These are phyloP conservation scores for Diarsia brunnea DNA, from an alignment of 2,888 invertebrate species.

Conservation along the genomic window DNA sequence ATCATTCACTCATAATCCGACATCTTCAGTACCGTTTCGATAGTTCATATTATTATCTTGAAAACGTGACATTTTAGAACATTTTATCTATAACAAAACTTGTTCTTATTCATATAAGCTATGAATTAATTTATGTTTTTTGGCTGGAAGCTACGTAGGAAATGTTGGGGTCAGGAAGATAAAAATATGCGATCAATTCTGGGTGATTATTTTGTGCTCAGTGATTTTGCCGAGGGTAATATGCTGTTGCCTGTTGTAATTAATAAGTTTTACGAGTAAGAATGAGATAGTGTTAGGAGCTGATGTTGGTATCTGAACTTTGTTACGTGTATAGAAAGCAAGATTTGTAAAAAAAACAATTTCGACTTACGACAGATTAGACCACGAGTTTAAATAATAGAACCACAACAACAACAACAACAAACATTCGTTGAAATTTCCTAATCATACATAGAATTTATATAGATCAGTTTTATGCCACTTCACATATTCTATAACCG, in stretches of 20 bases:
- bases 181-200: constrained; percentile 29
- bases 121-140: too few species aligned
- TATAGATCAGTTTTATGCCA: neutral
- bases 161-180: constrained; percentile 22
- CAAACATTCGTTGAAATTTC: neutral
- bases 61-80: too few species aligned
- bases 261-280: neutral
- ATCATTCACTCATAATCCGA: too few species aligned
- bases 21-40: too few species aligned
- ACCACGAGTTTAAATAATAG: neutral
- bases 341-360: neutral
- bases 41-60: too few species aligned
- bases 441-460: neutral
- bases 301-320: neutral
- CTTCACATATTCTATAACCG: neutral
- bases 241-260: neutral
- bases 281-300: neutral
- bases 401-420: neutral
- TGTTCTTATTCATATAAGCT: too few species aligned
- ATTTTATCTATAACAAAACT: too few species aligned
- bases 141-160: neutral
- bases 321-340: neutral
- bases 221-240: neutral
- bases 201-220: constrained; percentile 13
- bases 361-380: neutral